Evolutionary conservation across 1,140 invertebrate species (phyloP).

Genomic region (Ganaspis sp.): DNA sequence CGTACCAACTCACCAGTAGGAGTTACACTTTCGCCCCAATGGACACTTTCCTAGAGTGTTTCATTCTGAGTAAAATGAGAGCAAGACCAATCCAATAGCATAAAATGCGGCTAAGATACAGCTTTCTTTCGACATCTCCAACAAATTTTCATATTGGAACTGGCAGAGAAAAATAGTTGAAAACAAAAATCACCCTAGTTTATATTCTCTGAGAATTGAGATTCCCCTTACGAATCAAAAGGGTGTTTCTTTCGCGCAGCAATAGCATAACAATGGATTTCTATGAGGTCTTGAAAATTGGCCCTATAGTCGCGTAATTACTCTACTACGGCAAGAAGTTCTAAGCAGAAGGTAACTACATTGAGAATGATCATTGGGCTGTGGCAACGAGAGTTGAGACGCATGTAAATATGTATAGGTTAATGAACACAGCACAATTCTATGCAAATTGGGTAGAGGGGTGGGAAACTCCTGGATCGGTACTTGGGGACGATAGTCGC

Average conservation of each 20-base stretch:
- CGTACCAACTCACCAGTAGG: too few species aligned
- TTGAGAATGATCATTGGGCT: conserved; percentile 12
- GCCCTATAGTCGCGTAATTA: neutral
- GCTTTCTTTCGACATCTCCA: too few species aligned
- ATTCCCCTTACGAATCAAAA: too few species aligned
- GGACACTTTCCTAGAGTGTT: too few species aligned
- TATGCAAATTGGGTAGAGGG: conserved; percentile 51
- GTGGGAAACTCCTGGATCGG: conserved; percentile 47
- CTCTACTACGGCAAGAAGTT: neutral
- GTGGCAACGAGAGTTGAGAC: conserved; percentile 13
- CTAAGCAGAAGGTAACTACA: neutral
- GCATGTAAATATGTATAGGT: conserved; percentile 47
- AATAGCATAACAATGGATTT: neutral
- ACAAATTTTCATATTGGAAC: too few species aligned
- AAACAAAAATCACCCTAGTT: too few species aligned
- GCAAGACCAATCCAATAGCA: too few species aligned
- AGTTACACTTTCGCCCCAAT: too few species aligned
- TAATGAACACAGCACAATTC: conserved; percentile 52
- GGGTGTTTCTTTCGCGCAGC: neutral
- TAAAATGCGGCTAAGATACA: too few species aligned
- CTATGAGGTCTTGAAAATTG: neutral
- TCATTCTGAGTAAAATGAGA: too few species aligned
- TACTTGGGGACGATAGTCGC: conserved; percentile 42
- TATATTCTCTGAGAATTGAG: too few species aligned
- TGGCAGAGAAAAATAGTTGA: too few species aligned